Conservation (phyloP, 53 echinoderm and acorn worm genomes). For the Luidia sarsii region DNA sequence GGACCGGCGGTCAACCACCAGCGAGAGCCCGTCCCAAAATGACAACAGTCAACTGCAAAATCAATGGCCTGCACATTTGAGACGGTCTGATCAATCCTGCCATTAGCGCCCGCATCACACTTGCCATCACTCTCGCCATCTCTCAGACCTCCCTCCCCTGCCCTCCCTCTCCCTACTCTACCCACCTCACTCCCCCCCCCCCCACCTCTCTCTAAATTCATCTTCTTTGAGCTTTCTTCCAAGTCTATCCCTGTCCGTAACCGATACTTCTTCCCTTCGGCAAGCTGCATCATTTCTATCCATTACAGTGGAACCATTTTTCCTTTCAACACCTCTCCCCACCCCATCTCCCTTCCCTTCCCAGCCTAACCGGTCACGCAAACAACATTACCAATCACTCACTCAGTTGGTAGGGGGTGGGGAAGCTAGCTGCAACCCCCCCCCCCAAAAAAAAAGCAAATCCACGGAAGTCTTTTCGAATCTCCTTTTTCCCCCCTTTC, state of each 20-base stretch:
- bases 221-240: conserved; percentile 5
- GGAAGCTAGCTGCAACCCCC: no score
- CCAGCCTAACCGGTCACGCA: conserved; percentile 4
- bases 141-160: no score
- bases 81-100: conserved; percentile 39
- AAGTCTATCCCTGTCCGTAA: conserved; percentile 17
- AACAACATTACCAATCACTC: conserved; percentile 48
- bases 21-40: conserved; percentile 1
- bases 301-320: conserved; percentile 11
- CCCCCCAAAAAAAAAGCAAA: no score
- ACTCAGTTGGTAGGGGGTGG: no score
- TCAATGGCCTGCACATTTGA: conserved; percentile 43
- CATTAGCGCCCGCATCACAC: conserved; percentile 47
- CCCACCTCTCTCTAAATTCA: neutral
- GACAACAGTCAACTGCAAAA: conserved; percentile 25
- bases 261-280: conserved; percentile 37
- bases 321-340: no score
- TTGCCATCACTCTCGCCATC: no score
- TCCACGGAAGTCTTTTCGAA: no score
- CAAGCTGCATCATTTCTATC: conserved; percentile 46
- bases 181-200: conserved; percentile 11
- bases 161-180: conserved; percentile 10
- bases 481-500: no score
- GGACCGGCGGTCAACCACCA: conserved; percentile 4
- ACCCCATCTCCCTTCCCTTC: neutral